phyloP scores from a whole-genome alignment of 2,888 invertebrate species.

The Eupithecia abbreviata region DNA sequence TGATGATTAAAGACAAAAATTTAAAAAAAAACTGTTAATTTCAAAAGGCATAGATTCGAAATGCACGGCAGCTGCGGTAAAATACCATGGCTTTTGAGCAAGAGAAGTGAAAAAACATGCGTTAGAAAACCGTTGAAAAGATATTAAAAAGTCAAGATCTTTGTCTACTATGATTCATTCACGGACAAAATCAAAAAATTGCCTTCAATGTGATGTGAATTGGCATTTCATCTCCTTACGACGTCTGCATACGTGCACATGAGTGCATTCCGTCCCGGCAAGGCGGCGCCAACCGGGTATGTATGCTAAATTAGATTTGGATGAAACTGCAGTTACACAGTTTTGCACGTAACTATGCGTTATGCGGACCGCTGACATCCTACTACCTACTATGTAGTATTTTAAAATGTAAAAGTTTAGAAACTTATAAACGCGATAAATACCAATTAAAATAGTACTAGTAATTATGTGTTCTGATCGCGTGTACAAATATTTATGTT shows the following conservation, averaged over 20 bases:
- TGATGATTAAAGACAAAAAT: too few species aligned
- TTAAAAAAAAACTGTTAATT: too few species aligned
- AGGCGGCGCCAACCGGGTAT: conserved; percentile 50
- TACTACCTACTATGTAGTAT: not conserved
- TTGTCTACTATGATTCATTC: not conserved
- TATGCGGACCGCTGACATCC: conserved; percentile 1
- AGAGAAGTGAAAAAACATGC: too few species aligned
- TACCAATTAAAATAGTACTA: too few species aligned
- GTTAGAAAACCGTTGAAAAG: not conserved
- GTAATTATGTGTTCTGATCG: too few species aligned
- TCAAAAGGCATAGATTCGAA: too few species aligned
- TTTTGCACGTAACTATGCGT: conserved; percentile 36
- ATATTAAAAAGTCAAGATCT: not conserved
- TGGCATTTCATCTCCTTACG: not conserved
- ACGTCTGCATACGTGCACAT: not conserved
- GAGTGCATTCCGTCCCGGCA: conserved; percentile 48
- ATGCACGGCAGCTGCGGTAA: too few species aligned
- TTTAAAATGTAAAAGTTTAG: not conserved
- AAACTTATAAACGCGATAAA: too few species aligned
- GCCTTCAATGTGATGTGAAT: conserved; percentile 5
- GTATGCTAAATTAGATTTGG: conserved; percentile 57
- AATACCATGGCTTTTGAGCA: too few species aligned
- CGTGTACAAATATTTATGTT: too few species aligned
- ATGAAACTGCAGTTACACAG: conserved; percentile 51
- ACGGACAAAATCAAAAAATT: not conserved